Evolutionary conservation across 1,140 invertebrate species (phyloP), one percentile per base, ranked within the genome.

Genomic region (Daktulosphaira vitifoliae): DNA sequence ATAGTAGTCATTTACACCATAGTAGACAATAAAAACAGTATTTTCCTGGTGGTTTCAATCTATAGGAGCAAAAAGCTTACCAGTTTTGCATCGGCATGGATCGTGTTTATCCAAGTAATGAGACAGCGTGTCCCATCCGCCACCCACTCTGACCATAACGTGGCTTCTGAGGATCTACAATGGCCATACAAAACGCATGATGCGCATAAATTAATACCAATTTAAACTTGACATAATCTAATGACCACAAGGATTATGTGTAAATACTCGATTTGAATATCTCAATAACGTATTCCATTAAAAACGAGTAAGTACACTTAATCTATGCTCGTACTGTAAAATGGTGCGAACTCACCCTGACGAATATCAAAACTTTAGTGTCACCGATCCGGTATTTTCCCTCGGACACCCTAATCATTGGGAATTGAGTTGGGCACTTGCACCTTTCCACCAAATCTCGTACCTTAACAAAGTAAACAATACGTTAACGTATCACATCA

Each of bases 361-460:
- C 92, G 74, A 95, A 97, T 67, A 97, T 95, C 66, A 95, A 82
- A 44, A 93, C 85, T 79, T 91, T 92, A 20, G 91, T 93, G 73
- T 96, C 92, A 7, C 93, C 94, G 72, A 96, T 95, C 66, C 91
- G 81, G 78, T 97, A 97, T 78, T 96, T 96, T 67, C 95, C 94
- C 75, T 97, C 93, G 0, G 92, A 92, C 0, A 97, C 90, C 59
- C 92, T 83, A 54, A 96, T 89, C 89, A 98, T 96, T 0, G 92
- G 92, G 76, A 96, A 98, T 75, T 96, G 92, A 1, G 90, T 90
- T 2, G 93, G 92, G 74, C 95, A 98, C 5, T 86, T 90, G 79
- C 95, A 98, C 72, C 86, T 80, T 70, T 89, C 89, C 8, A 96
- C 89, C 71, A 96, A 79, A 72, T 96, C 92, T 65, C 93, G 85